A percentile compares a stretch with the other conserved stretches of the same genome.
Evolutionary conservation across 2,113 vertebrate species (phyloP).

Genomic region (Osmerus mordax): DNA sequence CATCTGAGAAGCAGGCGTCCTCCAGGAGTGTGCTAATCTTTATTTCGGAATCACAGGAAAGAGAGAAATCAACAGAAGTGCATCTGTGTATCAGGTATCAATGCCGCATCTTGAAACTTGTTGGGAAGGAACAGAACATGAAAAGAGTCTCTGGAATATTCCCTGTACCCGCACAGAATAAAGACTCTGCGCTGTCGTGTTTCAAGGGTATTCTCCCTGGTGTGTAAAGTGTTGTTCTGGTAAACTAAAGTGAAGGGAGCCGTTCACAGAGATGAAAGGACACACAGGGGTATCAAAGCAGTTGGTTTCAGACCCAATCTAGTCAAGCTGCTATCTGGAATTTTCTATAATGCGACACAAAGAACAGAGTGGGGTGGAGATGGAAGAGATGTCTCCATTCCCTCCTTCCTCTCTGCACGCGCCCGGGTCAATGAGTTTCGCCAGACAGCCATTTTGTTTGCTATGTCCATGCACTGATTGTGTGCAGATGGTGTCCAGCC

Average conservation of each 20-base stretch:
- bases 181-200: conserved; percentile 34
- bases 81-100: conserved; percentile 25
- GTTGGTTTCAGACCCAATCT: conserved; percentile 38
- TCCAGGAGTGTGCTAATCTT: conserved; percentile 18
- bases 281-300: conserved; percentile 37
- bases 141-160: conserved; percentile 32
- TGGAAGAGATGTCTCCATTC: conserved; percentile 25
- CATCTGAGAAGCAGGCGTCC: conserved; percentile 28
- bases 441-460: conserved; percentile 24
- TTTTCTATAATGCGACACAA: conserved; percentile 36
- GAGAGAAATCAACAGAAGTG: conserved; percentile 30
- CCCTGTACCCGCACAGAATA: conserved; percentile 30
- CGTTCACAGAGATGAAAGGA: conserved; percentile 40
- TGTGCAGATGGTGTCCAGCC: conserved; percentile 10
- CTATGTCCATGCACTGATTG: conserved; percentile 21
- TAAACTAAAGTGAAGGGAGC: conserved; percentile 48
- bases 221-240: conserved; percentile 45
- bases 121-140: conserved; percentile 30
- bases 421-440: conserved; percentile 29
- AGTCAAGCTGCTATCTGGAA: conserved; percentile 37
- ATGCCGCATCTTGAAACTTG: conserved; percentile 31
- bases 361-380: conserved; percentile 27
- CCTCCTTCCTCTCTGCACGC: conserved; percentile 18
- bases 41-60: conserved; percentile 24
- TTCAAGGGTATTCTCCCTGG: conserved; percentile 42